Base-by-base conservation (phyloP, 2,113 vertebrate genomes). In the Gambusia holbrooki region DNA sequence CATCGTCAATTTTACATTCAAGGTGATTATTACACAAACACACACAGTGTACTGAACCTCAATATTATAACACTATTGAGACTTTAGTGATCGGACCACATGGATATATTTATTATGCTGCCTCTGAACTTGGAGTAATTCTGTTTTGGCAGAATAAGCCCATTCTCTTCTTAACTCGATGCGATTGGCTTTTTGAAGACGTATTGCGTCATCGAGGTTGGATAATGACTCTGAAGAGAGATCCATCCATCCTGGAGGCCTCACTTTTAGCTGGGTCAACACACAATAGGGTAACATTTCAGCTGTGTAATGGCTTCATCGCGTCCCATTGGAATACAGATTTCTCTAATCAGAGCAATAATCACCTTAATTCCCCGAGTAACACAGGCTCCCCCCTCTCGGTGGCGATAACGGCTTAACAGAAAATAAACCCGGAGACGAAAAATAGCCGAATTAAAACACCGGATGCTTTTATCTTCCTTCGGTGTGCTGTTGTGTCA, bases 311-410 rank as follows among this genome's bases (percentile, higher is more conserved):
- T 87, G 81, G 77, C 68, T 71, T 74, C 87, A 54, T 85, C n/a
- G 3, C 35, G 33, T 85, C 73, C 89, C 85, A 88, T 85, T 87
- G 80, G 65, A 81, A 88, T 75, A 79, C 79, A 62, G 28, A 79
- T 79, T 90, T 66, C 42, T 88, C 77, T 83, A 85, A 91, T 92
- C 90, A 84, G 76, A 89, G 74, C 76, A 73, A 83, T 87, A 61
- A 91, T 88, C 83, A 62, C 42, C 63, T 74, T 77, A 84, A 85
- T 83, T 88, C 80, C 88, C 83, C 70, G 69, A 84, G 83, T 73
- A 75, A 84, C 62, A 13, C 32, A 3, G 22, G 79, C 61, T 65
- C 19, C 48, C 73, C 83, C 29, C 70, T 74, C 74, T 63, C 82
- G 73, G 42, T 66, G 73, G 72, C 74, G 74, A 90, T 89, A 84